Evolutionary conservation across 1,140 invertebrate species (phyloP), one percentile per base, ranked within the genome.

Genomic region (Trachelipus rathkii): DNA sequence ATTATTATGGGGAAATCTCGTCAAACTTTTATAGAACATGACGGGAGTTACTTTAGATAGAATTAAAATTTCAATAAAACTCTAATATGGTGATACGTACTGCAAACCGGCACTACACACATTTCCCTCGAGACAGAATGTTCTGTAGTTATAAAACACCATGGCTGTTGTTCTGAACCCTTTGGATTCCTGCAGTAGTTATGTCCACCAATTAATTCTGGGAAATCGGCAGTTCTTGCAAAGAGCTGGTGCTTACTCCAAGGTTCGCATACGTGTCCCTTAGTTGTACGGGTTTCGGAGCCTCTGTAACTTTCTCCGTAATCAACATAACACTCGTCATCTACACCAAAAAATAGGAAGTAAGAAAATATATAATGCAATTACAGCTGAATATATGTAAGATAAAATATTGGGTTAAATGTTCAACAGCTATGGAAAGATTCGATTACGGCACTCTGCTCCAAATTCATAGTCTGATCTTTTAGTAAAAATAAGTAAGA

Each of bases 121-220:
- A 82, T 86, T 46, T 78, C 77, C 46, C 72, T 78, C 23, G 75
- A 46, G 6, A 77, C 77, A 21, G 77, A 78, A 60, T 84, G 83
- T 78, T 84, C 82, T n/a, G 84, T 84, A 10, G 83, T 81, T 15
- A 87, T 87, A 82, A 92, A 95, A 86, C 96, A 99, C 94, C 96
- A 99, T 0, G 97, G 97, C 80, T 92, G 89, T 0, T 85, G 83
- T 83, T 93, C 91, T 0, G 88, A 85, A 44, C 90, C 89, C 53
- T 91, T 93, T 15, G 96, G 96, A 87, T 99, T 99, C 77, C 95
- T 89, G 85, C 96, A 99, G 84, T 92, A 96, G 82, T 93, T 95
- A 83, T 97, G 95, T 24, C 91, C 90, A 19, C 92, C 92, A 33
- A 91, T 89, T 24, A 98, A 86, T 85, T 95, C 94, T 0, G 91